Conservation (phyloP, 2,113 vertebrate genomes). For the Heterocephalus glaber region DNA sequence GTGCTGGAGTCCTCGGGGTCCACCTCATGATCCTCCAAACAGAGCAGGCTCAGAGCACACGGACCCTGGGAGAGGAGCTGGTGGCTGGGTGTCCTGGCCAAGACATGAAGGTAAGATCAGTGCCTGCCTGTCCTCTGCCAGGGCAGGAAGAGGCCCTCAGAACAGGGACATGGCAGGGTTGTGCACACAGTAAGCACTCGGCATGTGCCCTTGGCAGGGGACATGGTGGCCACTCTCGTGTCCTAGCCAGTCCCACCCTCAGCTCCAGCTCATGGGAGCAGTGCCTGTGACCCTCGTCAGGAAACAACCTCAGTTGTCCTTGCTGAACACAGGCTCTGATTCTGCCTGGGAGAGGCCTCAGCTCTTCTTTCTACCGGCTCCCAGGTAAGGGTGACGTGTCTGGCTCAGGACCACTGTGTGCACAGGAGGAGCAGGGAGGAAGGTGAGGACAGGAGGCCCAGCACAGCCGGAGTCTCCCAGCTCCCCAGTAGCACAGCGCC, state of each 20-base stretch:
- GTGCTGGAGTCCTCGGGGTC: not conserved
- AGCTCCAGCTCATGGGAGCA: not conserved
- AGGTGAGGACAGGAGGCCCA: not conserved
- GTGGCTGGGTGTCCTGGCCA: not conserved
- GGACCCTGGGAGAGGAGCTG: not conserved
- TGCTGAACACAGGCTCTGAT: not conserved
- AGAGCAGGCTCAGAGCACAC: not conserved
- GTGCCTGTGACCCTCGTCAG: not conserved
- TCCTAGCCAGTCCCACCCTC: not conserved
- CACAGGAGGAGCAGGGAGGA: too few species aligned
- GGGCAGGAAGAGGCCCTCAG: accelerated
- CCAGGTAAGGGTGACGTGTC: not conserved
- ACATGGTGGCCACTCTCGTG: too few species aligned
- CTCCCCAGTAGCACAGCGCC: not conserved
- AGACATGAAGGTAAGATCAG: not conserved
- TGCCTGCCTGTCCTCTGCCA: too few species aligned
- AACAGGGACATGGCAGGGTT: not conserved
- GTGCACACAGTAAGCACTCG: too few species aligned
- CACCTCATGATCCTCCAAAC: not conserved
- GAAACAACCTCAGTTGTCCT: too few species aligned
- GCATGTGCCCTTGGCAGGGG: too few species aligned
- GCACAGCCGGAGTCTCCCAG: not conserved
- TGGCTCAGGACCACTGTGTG: not conserved
- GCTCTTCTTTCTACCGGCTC: not conserved
- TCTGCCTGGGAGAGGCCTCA: not conserved